Conservation (phyloP, 2,797 vertebrate genomes). For the Dallia pectoralis region DNA sequence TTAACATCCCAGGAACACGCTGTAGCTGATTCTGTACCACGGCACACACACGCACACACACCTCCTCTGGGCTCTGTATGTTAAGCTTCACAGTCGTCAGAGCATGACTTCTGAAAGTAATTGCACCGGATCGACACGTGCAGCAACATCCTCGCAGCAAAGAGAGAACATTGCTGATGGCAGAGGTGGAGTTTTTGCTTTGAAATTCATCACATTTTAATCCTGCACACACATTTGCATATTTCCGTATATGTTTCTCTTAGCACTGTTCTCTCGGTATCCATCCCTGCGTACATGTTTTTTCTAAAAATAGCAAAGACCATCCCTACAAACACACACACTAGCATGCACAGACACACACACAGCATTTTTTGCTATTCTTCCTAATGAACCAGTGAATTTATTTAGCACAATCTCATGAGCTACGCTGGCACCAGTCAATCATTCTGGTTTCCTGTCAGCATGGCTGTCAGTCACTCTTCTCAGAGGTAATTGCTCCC, state of each 20-base stretch:
- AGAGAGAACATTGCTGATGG: conserved; percentile 33
- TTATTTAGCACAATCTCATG: conserved; percentile 67
- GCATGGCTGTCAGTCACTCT: conserved; percentile 50
- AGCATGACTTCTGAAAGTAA: conserved; percentile 69
- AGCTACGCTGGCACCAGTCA: conserved; percentile 53
- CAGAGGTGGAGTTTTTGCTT: conserved; percentile 64
- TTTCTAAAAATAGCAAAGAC: conserved; percentile 63
- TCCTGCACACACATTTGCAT: conserved; percentile 69
- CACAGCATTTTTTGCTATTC: background rate
- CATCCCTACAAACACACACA: background rate
- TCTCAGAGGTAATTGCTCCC: conserved; percentile 78
- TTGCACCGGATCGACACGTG: conserved; percentile 65
- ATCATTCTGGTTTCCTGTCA: conserved; percentile 51
- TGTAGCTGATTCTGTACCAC: conserved; percentile 47
- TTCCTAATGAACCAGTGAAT: conserved; percentile 70
- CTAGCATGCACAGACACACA: conserved; percentile 10
- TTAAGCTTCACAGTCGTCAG: conserved; percentile 66
- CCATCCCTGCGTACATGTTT: conserved; percentile 60
- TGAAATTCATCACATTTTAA: conserved; percentile 75
- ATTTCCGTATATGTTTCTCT: conserved; percentile 75
- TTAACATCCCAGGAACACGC: conserved; percentile 71
- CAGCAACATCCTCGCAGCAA: conserved; percentile 43
- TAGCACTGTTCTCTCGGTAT: conserved; percentile 48
- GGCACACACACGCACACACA: background rate
- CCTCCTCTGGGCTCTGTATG: conserved; percentile 55